phyloP scores from a whole-genome alignment of 2,888 invertebrate genomes.

The Theristus sp. region DNA sequence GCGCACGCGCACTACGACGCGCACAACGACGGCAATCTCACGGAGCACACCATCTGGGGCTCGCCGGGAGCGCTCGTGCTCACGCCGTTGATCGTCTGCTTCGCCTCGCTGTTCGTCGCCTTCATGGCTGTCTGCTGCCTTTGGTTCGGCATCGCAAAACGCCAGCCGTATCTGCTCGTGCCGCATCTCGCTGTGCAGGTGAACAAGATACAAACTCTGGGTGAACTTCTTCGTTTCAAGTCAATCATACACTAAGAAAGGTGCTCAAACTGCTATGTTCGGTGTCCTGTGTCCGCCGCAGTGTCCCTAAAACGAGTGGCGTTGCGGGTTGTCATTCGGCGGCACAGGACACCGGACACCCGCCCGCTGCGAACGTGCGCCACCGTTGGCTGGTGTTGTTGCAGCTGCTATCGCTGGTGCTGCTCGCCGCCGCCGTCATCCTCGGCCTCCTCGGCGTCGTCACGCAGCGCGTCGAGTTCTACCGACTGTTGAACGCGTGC shows the following conservation, averaged over 20 bases:
- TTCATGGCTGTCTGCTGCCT: conserved; percentile 16
- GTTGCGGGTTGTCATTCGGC: no score
- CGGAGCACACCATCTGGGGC: background rate
- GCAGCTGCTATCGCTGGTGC: no score
- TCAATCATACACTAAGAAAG: no score
- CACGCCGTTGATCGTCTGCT: background rate
- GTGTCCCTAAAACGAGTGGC: no score
- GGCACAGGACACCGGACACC: no score
- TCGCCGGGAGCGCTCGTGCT: background rate
- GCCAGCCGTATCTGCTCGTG: conserved; percentile 18
- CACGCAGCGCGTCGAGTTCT: conserved; percentile 22
- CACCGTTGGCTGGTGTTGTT: no score
- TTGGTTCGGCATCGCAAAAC: conserved; percentile 18
- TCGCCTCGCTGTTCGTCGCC: conserved; percentile 4
- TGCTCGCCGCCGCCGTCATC: conserved; percentile 11
- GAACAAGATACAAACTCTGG: no score
- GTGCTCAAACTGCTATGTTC: no score
- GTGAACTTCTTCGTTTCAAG: no score
- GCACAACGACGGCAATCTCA: background rate
- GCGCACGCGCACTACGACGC: background rate
- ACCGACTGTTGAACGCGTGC: conserved; percentile 23
- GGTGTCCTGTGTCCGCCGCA: no score
- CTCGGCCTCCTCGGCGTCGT: conserved; percentile 18
- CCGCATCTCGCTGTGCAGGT: conserved; percentile 26
- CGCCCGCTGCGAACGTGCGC: no score